Evolutionary conservation across 2,888 invertebrate genomes (phyloP).

Genomic region (Cryptosula pallasiana): DNA sequence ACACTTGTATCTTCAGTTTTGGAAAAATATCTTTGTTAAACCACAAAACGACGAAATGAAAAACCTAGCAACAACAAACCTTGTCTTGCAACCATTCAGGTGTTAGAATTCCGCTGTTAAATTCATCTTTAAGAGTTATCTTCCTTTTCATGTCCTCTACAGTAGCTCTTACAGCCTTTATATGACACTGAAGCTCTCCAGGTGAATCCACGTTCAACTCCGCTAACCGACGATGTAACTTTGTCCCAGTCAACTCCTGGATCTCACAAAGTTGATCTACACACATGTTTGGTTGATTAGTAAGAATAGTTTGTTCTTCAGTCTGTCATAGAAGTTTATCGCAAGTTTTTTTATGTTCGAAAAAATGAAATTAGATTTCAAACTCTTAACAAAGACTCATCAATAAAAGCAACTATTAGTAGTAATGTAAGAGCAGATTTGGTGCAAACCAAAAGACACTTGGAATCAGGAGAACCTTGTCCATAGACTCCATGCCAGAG

Average conservation of each 20-base stretch:
- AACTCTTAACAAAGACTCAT: no score
- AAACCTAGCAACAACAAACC: no score
- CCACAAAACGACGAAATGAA: no score
- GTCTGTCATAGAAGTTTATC: background rate
- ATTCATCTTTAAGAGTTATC: constrained; percentile 19
- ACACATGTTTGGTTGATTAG: no score
- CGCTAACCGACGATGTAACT: constrained; percentile 11
- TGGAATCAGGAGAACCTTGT: no score
- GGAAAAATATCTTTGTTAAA: no score
- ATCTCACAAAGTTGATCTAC: constrained; percentile 19
- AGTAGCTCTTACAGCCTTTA: constrained; percentile 14
- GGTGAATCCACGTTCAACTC: constrained; percentile 20
- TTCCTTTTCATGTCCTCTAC: constrained; percentile 20
- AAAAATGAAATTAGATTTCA: background rate
- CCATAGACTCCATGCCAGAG: no score
- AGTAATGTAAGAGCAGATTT: no score
- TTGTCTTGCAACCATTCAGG: background rate
- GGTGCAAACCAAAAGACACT: no score
- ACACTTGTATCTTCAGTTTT: no score
- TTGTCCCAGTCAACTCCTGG: constrained; percentile 9
- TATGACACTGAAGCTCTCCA: constrained; percentile 24
- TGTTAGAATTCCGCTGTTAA: constrained; percentile 6
- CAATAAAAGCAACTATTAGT: no score
- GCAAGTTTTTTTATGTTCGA: background rate
- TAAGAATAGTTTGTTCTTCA: no score